These are phyloP conservation scores for Sitta carolinensis DNA, from an alignment of 2,797 vertebrate genomes.

Conservation along the genomic window DNA sequence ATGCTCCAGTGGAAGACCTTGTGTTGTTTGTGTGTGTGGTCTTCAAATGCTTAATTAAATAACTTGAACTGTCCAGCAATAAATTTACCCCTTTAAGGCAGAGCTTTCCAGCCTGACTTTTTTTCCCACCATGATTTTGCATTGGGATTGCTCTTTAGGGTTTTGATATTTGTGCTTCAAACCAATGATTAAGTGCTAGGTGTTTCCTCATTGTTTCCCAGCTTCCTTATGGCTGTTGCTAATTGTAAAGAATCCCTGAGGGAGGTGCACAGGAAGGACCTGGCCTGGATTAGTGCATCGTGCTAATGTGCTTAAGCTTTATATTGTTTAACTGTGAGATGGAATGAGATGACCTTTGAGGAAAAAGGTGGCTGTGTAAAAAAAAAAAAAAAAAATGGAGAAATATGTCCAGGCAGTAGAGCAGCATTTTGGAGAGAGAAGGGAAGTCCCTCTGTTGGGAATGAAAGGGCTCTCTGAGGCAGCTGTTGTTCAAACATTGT, in stretches of 20 bases:
- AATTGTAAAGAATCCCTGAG: constrained; percentile 1
- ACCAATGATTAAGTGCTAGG: neutral
- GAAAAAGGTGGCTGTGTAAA: neutral
- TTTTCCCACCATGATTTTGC: neutral
- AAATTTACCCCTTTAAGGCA: neutral
- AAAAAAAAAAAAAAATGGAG: neutral
- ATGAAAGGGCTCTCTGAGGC: neutral
- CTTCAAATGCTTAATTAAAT: neutral
- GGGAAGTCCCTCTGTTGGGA: neutral
- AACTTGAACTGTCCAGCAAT: neutral
- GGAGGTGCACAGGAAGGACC: constrained; percentile 14
- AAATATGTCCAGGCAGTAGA: neutral
- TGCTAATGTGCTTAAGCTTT: neutral
- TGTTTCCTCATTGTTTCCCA: constrained; percentile 27
- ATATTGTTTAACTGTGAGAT: neutral
- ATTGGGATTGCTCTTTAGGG: neutral
- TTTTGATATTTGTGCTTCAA: neutral
- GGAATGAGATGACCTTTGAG: neutral
- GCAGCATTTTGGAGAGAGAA: neutral
- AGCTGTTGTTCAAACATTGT: neutral
- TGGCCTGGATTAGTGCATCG: neutral
- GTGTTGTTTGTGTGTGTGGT: neutral
- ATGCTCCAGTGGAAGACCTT: neutral
- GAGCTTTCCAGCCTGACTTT: neutral
- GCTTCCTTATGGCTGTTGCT: neutral